Conservation (phyloP, 2,113 vertebrate species). For the Vidua chalybeata region DNA sequence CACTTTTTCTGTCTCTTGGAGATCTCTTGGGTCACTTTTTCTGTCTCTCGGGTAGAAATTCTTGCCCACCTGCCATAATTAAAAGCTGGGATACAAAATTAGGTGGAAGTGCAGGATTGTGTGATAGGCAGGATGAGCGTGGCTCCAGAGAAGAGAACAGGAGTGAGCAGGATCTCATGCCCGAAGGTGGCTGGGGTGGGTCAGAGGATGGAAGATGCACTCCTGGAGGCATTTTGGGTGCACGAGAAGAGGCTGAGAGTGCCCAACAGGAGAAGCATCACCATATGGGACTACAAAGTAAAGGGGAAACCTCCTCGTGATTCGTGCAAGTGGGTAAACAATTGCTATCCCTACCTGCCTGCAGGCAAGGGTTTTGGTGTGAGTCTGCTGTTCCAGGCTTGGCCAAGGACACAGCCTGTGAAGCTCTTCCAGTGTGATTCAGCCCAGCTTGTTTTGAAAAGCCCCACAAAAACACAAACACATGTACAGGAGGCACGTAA, state of each 20-base stretch:
- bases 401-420: neutral
- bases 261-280: neutral
- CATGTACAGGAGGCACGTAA: neutral
- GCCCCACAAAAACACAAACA: neutral
- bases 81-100: neutral
- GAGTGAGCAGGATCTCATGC: neutral
- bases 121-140: neutral
- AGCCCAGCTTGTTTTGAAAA: neutral
- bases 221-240: neutral
- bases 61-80: neutral
- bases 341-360: neutral
- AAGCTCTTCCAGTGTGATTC: neutral
- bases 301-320: neutral
- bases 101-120: rapidly evolving
- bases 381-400: neutral
- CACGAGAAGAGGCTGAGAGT: neutral
- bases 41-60: neutral
- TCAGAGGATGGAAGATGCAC: neutral
- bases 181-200: neutral
- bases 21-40: neutral
- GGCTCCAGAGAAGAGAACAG: neutral
- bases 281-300: neutral
- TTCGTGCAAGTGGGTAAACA: neutral
- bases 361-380: neutral
- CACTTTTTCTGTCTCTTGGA: neutral